phyloP scores from a whole-genome alignment of 2,113 vertebrate genomes.

The Gracilinanus agilis region DNA sequence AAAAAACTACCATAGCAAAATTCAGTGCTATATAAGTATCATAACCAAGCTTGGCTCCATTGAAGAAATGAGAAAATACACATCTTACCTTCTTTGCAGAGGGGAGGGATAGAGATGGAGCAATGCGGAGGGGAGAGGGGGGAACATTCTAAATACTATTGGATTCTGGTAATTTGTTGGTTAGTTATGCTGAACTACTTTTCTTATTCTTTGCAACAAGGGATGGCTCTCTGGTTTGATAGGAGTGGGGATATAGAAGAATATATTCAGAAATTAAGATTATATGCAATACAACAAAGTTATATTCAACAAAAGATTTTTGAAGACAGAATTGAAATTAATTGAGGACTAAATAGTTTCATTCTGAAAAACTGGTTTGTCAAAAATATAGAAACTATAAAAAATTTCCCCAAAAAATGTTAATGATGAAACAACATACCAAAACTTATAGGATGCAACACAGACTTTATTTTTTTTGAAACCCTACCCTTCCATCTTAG shows the following conservation, averaged over 20 bases:
- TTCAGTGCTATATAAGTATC: background rate
- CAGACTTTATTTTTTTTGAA: no score
- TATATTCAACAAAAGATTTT: background rate
- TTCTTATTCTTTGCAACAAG: background rate
- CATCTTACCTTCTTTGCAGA: background rate
- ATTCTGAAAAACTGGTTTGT: background rate
- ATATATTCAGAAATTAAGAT: background rate
- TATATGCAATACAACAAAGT: background rate
- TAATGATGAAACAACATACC: background rate
- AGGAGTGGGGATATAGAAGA: background rate
- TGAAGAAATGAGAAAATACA: background rate
- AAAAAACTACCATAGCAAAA: background rate
- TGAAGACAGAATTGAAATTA: background rate
- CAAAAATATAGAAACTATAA: background rate
- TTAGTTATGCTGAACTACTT: background rate
- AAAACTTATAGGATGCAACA: no score
- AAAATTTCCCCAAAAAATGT: background rate
- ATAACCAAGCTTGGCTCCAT: background rate
- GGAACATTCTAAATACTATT: background rate
- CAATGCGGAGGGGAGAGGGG: background rate
- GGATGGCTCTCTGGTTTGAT: background rate
- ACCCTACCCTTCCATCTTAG: no score
- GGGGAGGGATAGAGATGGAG: no score
- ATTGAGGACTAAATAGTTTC: background rate
- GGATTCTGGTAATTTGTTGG: background rate